phyloP scores from a whole-genome alignment of 2,797 vertebrate genomes.

The Kryptopterus vitreolus region DNA sequence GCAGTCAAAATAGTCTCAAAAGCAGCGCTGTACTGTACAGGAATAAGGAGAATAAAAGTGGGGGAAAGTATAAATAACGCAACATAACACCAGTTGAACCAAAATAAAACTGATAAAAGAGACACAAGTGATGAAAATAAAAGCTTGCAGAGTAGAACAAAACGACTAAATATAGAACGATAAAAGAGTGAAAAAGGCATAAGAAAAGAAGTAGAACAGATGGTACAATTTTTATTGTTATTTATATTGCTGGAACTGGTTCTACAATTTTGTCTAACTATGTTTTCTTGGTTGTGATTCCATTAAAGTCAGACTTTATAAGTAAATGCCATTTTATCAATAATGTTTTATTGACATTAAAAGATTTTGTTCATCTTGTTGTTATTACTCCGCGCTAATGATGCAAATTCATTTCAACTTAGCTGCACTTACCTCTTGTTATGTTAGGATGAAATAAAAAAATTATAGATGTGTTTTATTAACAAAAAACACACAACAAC shows the following conservation, averaged over 20 bases:
- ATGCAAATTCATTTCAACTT: too few species aligned
- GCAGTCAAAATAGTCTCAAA: background rate
- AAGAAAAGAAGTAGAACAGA: conserved; percentile 9
- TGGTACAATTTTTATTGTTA: background rate
- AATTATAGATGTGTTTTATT: too few species aligned
- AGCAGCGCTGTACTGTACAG: background rate
- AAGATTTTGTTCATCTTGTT: too few species aligned
- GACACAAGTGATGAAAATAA: background rate
- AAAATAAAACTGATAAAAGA: conserved; percentile 25
- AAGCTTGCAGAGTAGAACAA: background rate
- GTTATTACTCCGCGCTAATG: too few species aligned
- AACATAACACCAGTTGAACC: background rate
- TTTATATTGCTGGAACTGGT: background rate
- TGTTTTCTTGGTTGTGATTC: background rate
- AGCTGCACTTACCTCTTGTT: too few species aligned
- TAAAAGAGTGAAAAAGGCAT: background rate
- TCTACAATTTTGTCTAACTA: background rate
- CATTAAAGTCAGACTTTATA: background rate
- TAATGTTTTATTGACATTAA: background rate
- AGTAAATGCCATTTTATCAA: background rate
- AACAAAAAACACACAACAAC: too few species aligned
- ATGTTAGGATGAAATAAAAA: too few species aligned
- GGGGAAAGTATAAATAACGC: conserved; percentile 12
- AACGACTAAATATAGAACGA: conserved; percentile 9
- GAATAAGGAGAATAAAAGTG: background rate